Conservation (phyloP, 2,888 invertebrate species). For the Dryadula phaetusa region DNA sequence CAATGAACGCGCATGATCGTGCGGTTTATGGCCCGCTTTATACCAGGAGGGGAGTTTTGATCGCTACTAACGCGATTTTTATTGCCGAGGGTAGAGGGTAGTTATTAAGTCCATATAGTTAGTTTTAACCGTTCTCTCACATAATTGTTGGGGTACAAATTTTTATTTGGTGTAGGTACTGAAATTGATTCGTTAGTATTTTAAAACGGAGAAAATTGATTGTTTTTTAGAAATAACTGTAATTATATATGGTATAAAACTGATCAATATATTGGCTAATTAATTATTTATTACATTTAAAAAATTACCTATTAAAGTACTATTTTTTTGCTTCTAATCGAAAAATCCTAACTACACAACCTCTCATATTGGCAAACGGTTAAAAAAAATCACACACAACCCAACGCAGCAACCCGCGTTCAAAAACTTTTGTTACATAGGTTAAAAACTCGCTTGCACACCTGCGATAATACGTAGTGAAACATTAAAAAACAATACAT, state of each 20-base stretch:
- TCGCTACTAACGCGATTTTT: constrained; percentile 42
- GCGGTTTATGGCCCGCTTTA: constrained; percentile 46
- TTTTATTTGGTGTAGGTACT: constrained; percentile 7
- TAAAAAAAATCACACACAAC: constrained; percentile 18
- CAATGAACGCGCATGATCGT: constrained; percentile 31
- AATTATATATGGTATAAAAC: too few relatives aligned
- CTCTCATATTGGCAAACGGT: not conserved
- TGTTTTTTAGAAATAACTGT: not conserved
- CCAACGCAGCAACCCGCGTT: not conserved
- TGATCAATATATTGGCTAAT: too few relatives aligned
- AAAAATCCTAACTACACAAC: not conserved
- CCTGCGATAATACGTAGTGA: constrained; percentile 28
- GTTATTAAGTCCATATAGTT: constrained; percentile 40
- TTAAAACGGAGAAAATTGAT: too few relatives aligned
- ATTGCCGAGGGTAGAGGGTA: constrained; percentile 38
- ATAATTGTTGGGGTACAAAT: constrained; percentile 6
- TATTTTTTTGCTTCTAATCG: not conserved
- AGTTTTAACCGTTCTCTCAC: constrained; percentile 27
- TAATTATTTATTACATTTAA: too few relatives aligned
- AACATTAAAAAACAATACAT: constrained; percentile 38
- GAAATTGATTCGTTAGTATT: not conserved
- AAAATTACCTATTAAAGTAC: too few relatives aligned
- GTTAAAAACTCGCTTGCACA: constrained; percentile 22
- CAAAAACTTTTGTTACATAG: constrained; percentile 19
- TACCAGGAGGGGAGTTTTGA: constrained; percentile 36